These are phyloP conservation scores for Eulacestoma nigropectus DNA, from an alignment of 2,113 vertebrate species.

Conservation along the genomic window DNA sequence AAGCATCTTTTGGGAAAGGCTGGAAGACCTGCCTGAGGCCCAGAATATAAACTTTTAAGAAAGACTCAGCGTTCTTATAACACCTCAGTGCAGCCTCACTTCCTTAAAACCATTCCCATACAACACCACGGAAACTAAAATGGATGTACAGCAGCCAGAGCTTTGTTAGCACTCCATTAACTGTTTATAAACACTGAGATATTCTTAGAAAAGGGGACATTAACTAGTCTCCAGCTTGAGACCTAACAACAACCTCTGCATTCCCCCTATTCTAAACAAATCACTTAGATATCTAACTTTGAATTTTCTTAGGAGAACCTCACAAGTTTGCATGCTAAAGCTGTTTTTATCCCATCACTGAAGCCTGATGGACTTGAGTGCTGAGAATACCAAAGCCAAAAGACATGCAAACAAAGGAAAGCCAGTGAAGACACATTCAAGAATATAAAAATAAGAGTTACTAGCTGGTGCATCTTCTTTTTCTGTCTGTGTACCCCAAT, in stretches of 20 bases:
- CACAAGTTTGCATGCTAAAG: background rate
- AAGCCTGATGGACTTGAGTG: background rate
- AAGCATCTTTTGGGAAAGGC: background rate
- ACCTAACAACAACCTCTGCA: background rate
- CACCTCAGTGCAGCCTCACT: background rate
- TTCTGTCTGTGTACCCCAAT: slow-evolving; percentile 76
- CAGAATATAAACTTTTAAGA: background rate
- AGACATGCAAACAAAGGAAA: background rate
- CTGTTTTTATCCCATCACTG: background rate
- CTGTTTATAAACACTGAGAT: slow-evolving; percentile 29
- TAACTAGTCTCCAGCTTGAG: background rate
- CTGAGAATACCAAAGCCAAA: background rate
- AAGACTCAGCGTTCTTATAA: background rate
- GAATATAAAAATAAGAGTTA: slow-evolving; percentile 49
- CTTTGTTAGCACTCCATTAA: background rate
- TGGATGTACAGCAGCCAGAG: background rate
- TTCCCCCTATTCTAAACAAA: background rate
- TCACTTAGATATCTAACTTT: background rate
- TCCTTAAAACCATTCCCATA: background rate
- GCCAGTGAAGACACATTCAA: background rate
- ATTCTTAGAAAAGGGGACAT: slow-evolving; percentile 15
- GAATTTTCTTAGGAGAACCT: background rate
- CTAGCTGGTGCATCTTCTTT: slow-evolving; percentile 67
- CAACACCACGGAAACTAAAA: background rate
- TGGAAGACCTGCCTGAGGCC: background rate